Percentiles rank a stretch among this genome's conserved stretches.
Evolutionary conservation across 2,888 invertebrate species (phyloP).

Genomic region (Cetonia aurata): DNA sequence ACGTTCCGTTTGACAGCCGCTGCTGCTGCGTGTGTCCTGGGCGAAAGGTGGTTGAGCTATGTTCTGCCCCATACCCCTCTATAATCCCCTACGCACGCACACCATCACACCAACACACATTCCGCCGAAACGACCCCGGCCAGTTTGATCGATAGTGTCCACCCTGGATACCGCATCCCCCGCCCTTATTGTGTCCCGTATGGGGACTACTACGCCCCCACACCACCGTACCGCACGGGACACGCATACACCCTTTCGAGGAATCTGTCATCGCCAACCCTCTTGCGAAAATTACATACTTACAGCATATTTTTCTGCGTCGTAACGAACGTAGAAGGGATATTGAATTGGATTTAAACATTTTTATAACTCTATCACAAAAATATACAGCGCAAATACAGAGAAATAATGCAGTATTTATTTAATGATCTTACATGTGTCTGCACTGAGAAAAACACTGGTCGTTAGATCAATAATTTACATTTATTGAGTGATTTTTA

Average conservation of each 20-base stretch:
- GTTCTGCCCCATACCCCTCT: slow-evolving; percentile 47
- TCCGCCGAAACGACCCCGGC: slow-evolving; percentile 59
- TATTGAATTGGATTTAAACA: slow-evolving; percentile 24
- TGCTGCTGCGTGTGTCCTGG: slow-evolving; percentile 42
- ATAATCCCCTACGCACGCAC: slow-evolving; percentile 44
- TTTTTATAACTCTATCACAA: no score
- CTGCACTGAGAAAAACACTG: no score
- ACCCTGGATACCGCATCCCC: slow-evolving; percentile 61
- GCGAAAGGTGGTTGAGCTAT: slow-evolving; percentile 52
- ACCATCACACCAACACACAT: slow-evolving; percentile 56
- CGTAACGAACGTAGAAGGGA: slow-evolving; percentile 22
- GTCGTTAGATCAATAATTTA: no score
- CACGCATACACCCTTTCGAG: slow-evolving; percentile 55
- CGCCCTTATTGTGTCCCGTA: slow-evolving; percentile 47
- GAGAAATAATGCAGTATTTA: no score
- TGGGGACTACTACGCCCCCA: slow-evolving; percentile 45
- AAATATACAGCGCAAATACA: no score
- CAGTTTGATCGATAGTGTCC: slow-evolving; percentile 66
- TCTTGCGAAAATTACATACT: slow-evolving; percentile 48
- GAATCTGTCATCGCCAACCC: slow-evolving; percentile 48
- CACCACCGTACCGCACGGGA: slow-evolving; percentile 57
- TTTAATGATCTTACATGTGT: no score
- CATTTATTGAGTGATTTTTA: no score
- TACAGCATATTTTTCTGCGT: slow-evolving; percentile 42
- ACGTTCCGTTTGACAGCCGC: slow-evolving; percentile 47